Percentiles rank a stretch among this genome's conserved stretches.
These are phyloP conservation scores for Cryptoblepharus egeriae DNA, from an alignment of 2,797 vertebrate species.

Conservation along the genomic window DNA sequence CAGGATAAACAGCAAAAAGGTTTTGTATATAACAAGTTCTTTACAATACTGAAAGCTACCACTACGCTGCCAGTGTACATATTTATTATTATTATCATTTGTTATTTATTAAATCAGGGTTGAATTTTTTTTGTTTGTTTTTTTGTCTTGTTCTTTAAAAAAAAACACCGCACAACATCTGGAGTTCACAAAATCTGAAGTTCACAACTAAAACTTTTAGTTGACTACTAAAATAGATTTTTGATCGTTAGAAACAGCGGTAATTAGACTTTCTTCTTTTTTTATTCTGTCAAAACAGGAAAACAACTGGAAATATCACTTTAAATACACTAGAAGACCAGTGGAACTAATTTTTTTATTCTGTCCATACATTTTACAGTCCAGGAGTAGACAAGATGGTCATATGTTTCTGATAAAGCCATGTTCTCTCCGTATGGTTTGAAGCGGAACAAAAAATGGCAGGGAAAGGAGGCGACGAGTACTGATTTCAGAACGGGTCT, in stretches of 20 bases:
- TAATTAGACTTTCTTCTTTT: conserved; percentile 81
- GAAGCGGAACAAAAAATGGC: conserved; percentile 73
- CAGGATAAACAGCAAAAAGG: conserved; percentile 96
- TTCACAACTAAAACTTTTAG: conserved; percentile 97
- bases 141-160: conserved; percentile 80
- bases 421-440: conserved; percentile 89
- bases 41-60: conserved; percentile 97
- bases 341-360: conserved; percentile 89
- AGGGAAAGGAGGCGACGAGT: conserved; percentile 57
- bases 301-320: conserved; percentile 94
- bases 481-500: conserved; percentile 50
- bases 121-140: conserved; percentile 55
- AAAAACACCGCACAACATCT: conserved; percentile 92
- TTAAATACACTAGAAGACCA: conserved; percentile 94
- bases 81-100: conserved; percentile 26
- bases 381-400: conserved; percentile 82
- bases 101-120: conserved; percentile 54
- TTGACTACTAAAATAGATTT: conserved; percentile 99
- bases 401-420: conserved; percentile 84
- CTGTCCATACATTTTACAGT: conserved; percentile 93
- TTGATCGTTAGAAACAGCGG: conserved; percentile 95
- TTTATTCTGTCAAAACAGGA: conserved; percentile 86
- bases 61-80: conserved; percentile 96
- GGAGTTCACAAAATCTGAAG: conserved; percentile 97
- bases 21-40: conserved; percentile 93